These are phyloP conservation scores for Semaprochilodus insignis DNA, from an alignment of 2,797 vertebrate genomes.

Conservation along the genomic window DNA sequence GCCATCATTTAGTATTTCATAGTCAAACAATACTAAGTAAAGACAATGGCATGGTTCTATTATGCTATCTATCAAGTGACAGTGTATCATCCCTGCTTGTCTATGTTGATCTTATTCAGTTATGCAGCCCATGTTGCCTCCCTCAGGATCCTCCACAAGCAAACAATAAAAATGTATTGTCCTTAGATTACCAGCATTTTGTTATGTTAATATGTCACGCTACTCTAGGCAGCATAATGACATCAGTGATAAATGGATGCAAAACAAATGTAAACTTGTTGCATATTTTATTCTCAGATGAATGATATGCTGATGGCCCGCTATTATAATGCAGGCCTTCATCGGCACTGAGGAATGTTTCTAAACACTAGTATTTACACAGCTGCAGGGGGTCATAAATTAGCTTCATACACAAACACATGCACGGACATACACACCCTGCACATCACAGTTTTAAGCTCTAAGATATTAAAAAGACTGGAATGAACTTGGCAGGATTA, in stretches of 20 bases:
- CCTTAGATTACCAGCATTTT: constrained; percentile 52
- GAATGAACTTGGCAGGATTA: background rate
- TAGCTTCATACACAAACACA: constrained; percentile 62
- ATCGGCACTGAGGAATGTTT: constrained; percentile 69
- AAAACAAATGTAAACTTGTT: constrained; percentile 68
- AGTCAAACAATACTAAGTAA: background rate
- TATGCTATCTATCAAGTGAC: constrained; percentile 4
- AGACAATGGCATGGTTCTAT: background rate
- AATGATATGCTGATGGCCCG: constrained; percentile 70
- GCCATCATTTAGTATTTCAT: background rate
- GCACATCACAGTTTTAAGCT: background rate
- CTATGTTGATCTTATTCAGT: constrained; percentile 40
- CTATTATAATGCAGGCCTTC: constrained; percentile 66
- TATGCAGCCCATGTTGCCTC: constrained; percentile 25
- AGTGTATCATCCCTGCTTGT: constrained; percentile 9
- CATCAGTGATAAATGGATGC: constrained; percentile 66
- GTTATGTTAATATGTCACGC: constrained; percentile 53
- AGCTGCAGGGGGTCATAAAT: constrained; percentile 74
- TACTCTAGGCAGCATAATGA: constrained; percentile 46
- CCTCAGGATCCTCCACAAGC: constrained; percentile 31
- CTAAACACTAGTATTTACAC: constrained; percentile 70
- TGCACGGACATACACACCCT: constrained; percentile 9
- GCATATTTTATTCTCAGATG: constrained; percentile 74
- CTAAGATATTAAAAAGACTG: background rate
- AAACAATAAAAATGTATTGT: constrained; percentile 53